Evolutionary conservation across 2,113 vertebrate species (phyloP).

Genomic region (Hassar affinis): DNA sequence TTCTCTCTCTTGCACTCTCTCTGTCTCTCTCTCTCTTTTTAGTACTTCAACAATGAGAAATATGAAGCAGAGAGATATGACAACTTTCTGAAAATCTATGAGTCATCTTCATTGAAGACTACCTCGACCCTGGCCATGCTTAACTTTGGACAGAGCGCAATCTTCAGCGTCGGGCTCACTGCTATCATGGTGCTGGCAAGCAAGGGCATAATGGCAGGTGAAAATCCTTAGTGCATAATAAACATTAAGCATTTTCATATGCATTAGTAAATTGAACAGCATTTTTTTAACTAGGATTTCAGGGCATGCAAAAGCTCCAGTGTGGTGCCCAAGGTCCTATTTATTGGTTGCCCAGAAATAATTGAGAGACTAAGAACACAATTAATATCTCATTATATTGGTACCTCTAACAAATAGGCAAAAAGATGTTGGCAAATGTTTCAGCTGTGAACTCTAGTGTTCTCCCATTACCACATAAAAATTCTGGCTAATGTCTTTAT

Average conservation of each 20-base stretch:
- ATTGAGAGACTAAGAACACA: background rate
- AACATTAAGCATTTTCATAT: too few species aligned
- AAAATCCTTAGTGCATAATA: slow-evolving; percentile 48
- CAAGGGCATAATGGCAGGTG: slow-evolving; percentile 91
- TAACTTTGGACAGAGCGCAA: slow-evolving; percentile 93
- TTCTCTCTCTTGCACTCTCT: background rate
- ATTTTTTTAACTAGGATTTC: background rate
- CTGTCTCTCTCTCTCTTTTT: background rate
- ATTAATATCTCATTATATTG: background rate
- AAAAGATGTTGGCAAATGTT: background rate
- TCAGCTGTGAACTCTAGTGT: background rate
- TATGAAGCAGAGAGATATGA: slow-evolving; percentile 94
- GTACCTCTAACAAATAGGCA: background rate
- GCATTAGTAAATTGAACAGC: background rate
- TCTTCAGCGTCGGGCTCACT: slow-evolving; percentile 91
- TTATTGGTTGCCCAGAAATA: background rate
- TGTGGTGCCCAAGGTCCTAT: background rate
- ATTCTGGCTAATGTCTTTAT: background rate
- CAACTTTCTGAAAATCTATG: slow-evolving; percentile 86
- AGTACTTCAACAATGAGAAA: slow-evolving; percentile 99
- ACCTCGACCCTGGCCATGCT: slow-evolving; percentile 90
- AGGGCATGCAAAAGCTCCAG: background rate
- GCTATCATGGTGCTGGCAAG: slow-evolving; percentile 93
- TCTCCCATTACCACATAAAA: background rate
- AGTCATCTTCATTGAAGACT: slow-evolving; percentile 91